A percentile compares a stretch with the other conserved stretches of the same genome.
These are phyloP conservation scores for Ctena decussata DNA, from an alignment of 2,888 invertebrate genomes.

Conservation along the genomic window DNA sequence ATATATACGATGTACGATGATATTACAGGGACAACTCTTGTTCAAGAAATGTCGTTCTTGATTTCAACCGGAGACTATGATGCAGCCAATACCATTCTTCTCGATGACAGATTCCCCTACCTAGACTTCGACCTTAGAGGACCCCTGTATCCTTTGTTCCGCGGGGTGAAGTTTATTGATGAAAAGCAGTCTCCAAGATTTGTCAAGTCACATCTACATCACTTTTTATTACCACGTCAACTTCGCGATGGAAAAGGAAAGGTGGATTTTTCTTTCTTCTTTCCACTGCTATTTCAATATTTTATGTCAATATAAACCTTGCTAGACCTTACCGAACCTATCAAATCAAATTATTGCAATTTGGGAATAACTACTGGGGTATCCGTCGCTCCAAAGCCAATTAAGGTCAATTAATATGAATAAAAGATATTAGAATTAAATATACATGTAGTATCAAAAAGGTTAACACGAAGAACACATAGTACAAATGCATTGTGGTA, in stretches of 20 bases:
- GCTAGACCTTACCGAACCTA: too few species aligned
- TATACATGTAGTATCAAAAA: too few species aligned
- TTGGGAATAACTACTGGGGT: too few species aligned
- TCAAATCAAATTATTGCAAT: too few species aligned
- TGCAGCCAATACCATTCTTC: neutral
- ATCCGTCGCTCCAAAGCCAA: too few species aligned
- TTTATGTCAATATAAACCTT: too few species aligned
- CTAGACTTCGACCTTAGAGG: conserved; percentile 11
- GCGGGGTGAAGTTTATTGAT: conserved; percentile 12
- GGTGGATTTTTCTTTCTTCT: neutral
- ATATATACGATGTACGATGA: too few species aligned
- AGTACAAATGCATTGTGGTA: too few species aligned
- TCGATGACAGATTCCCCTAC: conserved; percentile 22
- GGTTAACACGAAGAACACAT: too few species aligned
- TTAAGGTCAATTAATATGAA: too few species aligned
- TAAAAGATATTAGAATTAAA: too few species aligned
- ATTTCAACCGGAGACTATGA: conserved; percentile 26
- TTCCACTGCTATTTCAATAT: too few species aligned
- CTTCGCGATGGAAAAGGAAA: conserved; percentile 38
- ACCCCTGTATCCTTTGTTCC: conserved; percentile 12
- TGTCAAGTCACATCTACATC: conserved; percentile 41
- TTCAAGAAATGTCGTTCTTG: conserved; percentile 27
- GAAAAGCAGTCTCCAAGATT: conserved; percentile 30
- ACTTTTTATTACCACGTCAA: conserved; percentile 34
- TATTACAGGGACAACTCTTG: conserved; percentile 24